Evolutionary conservation across 2,888 invertebrate genomes (phyloP).

Genomic region (Kryphioiulus occultus): DNA sequence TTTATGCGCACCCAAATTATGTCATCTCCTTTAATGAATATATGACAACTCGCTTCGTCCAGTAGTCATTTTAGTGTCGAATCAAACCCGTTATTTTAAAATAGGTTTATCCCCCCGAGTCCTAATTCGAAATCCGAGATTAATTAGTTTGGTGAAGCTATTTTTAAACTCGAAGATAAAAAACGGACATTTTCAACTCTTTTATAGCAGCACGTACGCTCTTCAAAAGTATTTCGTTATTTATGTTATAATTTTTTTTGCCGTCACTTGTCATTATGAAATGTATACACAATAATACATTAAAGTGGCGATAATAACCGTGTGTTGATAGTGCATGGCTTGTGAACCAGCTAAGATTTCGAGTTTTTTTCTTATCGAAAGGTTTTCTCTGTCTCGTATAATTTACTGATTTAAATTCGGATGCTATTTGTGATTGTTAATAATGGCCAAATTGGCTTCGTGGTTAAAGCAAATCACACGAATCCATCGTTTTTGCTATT

Average conservation of each 20-base stretch:
- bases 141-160: not conserved
- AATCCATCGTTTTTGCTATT: no score
- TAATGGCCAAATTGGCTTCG: not conserved
- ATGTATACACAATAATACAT: slow-evolving; percentile 24
- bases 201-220: slow-evolving; percentile 9
- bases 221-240: slow-evolving; percentile 3
- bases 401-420: not conserved
- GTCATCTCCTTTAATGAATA: not conserved
- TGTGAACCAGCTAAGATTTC: not conserved
- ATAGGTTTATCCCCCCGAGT: slow-evolving; percentile 27
- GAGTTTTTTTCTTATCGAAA: slow-evolving; percentile 2
- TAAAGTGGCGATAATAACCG: not conserved
- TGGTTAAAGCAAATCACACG: not conserved
- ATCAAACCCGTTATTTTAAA: not conserved
- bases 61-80: not conserved
- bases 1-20: not conserved
- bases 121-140: slow-evolving; percentile 4
- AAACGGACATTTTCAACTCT: not conserved
- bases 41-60: not conserved
- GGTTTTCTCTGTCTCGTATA: not conserved
- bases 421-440: not conserved
- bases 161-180: not conserved
- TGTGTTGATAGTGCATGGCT: slow-evolving; percentile 20
- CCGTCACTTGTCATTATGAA: not conserved
- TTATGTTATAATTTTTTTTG: not conserved